Conservation (phyloP, 2,888 invertebrate genomes). For the Drosophila histrio region DNA sequence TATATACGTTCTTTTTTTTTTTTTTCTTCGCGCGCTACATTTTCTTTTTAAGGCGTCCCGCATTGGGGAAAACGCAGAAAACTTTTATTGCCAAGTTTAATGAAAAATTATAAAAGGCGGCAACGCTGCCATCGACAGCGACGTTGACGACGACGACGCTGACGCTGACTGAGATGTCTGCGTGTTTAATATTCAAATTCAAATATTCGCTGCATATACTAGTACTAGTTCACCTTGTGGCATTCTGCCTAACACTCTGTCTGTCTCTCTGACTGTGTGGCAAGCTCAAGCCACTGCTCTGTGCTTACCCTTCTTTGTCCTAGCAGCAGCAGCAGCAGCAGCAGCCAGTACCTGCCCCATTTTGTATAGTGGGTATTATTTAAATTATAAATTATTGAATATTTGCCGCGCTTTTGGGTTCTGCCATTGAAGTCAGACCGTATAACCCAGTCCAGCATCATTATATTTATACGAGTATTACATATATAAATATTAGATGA, state of each 20-base stretch:
- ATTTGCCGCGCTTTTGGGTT: constrained; percentile 70
- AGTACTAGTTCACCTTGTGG: constrained; percentile 74
- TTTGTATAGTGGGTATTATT: constrained; percentile 78
- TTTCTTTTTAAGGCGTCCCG: constrained; percentile 64
- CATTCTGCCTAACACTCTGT: constrained; percentile 18
- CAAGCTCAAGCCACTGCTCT: neutral
- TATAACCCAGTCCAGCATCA: constrained; percentile 48
- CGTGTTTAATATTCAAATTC: constrained; percentile 67
- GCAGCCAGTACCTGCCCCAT: constrained; percentile 8
- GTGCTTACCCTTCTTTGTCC: constrained; percentile 20
- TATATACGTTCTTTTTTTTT: constrained; percentile 70
- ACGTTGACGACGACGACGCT: constrained; percentile 14
- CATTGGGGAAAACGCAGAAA: constrained; percentile 69
- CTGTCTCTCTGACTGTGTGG: constrained; percentile 13
- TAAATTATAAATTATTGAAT: constrained; percentile 80
- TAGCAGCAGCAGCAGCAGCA: constrained; percentile 15
- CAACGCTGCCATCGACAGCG: constrained; percentile 49
- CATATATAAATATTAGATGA: constrained; percentile 77
- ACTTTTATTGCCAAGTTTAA: constrained; percentile 82
- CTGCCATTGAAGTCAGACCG: constrained; percentile 20
- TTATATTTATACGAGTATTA: constrained; percentile 72
- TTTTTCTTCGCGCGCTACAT: constrained; percentile 39
- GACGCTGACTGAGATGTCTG: constrained; percentile 28
- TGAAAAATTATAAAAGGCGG: constrained; percentile 81
- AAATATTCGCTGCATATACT: constrained; percentile 57